Base-by-base conservation (phyloP, 2,888 invertebrate genomes). In the Lypha dubia region DNA sequence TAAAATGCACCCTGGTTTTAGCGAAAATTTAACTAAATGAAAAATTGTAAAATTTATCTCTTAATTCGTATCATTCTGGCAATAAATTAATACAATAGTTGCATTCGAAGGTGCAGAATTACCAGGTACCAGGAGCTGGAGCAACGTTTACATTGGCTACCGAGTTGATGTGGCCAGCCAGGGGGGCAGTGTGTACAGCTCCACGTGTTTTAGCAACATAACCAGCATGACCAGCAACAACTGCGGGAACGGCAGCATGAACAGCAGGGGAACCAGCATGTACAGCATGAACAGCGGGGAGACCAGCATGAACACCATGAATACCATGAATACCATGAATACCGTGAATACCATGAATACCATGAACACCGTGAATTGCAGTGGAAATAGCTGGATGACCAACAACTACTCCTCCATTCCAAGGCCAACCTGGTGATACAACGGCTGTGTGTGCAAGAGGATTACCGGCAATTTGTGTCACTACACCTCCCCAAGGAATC, bases 401-500 rank as follows among this genome's bases (percentile, higher is more conserved):
- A 65, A 74, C 68, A 22, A 51, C 63, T 17, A 74, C 49, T 3
- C 41, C 44, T 8, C 44, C 24, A 11, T 67, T 41, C 63, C 87
- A 83, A 11, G 87, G 86, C 7, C 62, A 46, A 46, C 73, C 70
- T 46, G 85, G 85, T 38, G 84, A 77, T 8, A 84, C 58, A 38
- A 87, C 86, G 24, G 90, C 90, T 32, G 90, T 91, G 58, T 88
- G 91, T 15, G 89, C 88, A 11, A 90, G 87, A 65, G 89, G 90
- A 62, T 79, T 68, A 53, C 88, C 88, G 24, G 88, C 86, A 28
- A 87, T 44, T 83, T 87, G 85, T 46, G 86, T 84, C 5, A 80
- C 65, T 53, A 86, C 87, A 32, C 87, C 88, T 71, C 89, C 90
- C 87, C 86, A 87, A 13, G 90, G 89, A 73, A 90, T 84, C 71